phyloP scores from a whole-genome alignment of 1,140 invertebrate genomes.

The Conopomorpha cramerella region DNA sequence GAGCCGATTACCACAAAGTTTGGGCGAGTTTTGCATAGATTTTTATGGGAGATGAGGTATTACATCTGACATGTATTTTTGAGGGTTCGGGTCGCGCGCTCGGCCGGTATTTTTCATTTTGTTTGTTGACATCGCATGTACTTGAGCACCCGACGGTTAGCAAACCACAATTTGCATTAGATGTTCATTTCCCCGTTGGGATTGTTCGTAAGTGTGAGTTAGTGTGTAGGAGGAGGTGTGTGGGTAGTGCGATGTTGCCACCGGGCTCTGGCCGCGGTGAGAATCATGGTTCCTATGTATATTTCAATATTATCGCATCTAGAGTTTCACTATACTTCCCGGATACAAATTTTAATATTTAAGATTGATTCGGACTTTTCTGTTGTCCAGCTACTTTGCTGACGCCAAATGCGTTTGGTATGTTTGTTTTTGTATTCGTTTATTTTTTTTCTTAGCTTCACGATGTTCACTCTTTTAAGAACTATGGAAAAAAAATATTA shows the following conservation, averaged over 20 bases:
- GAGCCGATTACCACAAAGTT: too few relatives aligned
- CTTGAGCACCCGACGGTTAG: conserved; percentile 1
- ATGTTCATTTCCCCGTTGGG: conserved; percentile 35
- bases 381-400: conserved; percentile 52
- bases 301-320: conserved; percentile 61
- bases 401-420: conserved; percentile 48
- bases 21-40: too few relatives aligned
- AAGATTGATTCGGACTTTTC: conserved; percentile 57
- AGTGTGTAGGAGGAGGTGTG: conserved; percentile 43
- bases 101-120: too few relatives aligned
- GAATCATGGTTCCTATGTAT: conserved; percentile 62
- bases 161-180: conserved; percentile 12
- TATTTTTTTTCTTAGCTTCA: conserved; percentile 27
- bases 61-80: too few relatives aligned
- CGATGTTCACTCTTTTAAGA: too few relatives aligned
- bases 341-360: conserved; percentile 60
- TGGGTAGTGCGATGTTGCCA: conserved; percentile 54
- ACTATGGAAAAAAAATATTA: too few relatives aligned
- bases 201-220: conserved; percentile 37
- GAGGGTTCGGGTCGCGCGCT: too few relatives aligned
- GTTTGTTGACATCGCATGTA: too few relatives aligned
- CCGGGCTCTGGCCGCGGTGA: conserved; percentile 49
- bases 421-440: conserved; percentile 35
- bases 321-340: conserved; percentile 60
- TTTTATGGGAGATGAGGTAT: too few relatives aligned